A percentile compares a stretch with the other conserved stretches of the same genome.
Evolutionary conservation across 1,140 invertebrate genomes (phyloP).

Genomic region (Patella vulgata): DNA sequence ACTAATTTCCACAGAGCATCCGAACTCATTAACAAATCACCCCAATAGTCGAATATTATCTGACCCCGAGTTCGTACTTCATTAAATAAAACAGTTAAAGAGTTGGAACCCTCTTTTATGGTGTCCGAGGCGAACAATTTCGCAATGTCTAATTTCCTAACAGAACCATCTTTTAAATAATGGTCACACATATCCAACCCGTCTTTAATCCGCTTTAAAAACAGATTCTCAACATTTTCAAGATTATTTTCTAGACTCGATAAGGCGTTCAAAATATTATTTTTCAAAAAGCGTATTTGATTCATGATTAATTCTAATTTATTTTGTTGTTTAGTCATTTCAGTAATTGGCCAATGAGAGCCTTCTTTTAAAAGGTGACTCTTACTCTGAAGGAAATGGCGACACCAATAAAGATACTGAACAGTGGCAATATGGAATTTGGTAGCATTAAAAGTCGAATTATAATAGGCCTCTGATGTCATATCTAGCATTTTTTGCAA

Average conservation of each 20-base stretch:
- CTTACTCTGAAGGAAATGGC: slow-evolving; percentile 21
- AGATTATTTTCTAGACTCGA: not conserved
- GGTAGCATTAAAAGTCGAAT: not conserved
- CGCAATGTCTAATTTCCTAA: slow-evolving; percentile 15
- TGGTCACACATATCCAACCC: slow-evolving; percentile 6
- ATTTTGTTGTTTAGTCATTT: slow-evolving; percentile 10
- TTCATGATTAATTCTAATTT: slow-evolving; percentile 1
- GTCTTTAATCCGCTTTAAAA: slow-evolving; percentile 7
- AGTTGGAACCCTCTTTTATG: slow-evolving; percentile 15
- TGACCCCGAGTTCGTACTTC: slow-evolving; percentile 22
- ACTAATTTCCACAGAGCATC: slow-evolving; percentile 12
- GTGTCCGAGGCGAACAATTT: slow-evolving; percentile 2
- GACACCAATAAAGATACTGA: slow-evolving; percentile 5
- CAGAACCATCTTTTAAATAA: slow-evolving; percentile 16
- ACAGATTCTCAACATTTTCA: not conserved
- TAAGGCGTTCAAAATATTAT: slow-evolving; percentile 15
- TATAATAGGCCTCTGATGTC: slow-evolving; percentile 14
- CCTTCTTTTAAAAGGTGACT: slow-evolving; percentile 20
- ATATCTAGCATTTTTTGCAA: slow-evolving; percentile 10
- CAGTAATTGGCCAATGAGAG: slow-evolving; percentile 4
- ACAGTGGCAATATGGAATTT: not conserved
- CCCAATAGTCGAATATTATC: slow-evolving; percentile 25
- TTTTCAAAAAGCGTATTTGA: not conserved
- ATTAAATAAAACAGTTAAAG: slow-evolving; percentile 24
- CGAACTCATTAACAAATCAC: not conserved